A percentile compares a stretch with the other conserved stretches of the same genome.
phyloP scores from a whole-genome alignment of 1,140 invertebrate genomes.

The Tetraneura akinire region DNA sequence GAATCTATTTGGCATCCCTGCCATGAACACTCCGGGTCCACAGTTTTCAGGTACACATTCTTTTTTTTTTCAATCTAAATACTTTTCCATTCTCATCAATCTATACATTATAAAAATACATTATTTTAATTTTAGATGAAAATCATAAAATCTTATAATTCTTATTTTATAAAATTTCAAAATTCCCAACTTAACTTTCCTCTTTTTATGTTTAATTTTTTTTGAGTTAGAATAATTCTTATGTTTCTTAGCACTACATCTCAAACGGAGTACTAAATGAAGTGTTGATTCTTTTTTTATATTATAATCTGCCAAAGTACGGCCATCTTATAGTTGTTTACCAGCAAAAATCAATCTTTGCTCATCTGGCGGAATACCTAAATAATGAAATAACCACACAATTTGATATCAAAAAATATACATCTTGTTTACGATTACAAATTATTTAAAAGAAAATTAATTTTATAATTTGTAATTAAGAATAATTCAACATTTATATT shows the following conservation, averaged over 20 bases:
- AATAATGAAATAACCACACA: background rate
- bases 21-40: conserved; percentile 99
- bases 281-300: conserved; percentile 71
- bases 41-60: conserved; percentile 96
- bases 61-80: conserved; percentile 85
- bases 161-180: conserved; percentile 97
- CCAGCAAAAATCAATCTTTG: conserved; percentile 86
- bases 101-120: conserved; percentile 61
- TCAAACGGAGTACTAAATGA: conserved; percentile 86
- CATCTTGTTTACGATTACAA: too few species aligned
- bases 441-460: too few species aligned
- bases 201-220: conserved; percentile 99
- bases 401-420: background rate
- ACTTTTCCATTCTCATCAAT: conserved; percentile 99
- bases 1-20: conserved; percentile 96
- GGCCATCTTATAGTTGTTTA: conserved; percentile 92
- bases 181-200: conserved; percentile 99
- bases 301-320: conserved; percentile 78
- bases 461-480: too few species aligned
- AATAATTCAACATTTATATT: conserved; percentile 51
- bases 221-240: conserved; percentile 99
- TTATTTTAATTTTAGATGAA: background rate
- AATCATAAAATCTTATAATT: conserved; percentile 42
- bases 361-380: conserved; percentile 85
- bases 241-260: conserved; percentile 97